Percentiles rank a stretch among this genome's conserved stretches.
Conservation (phyloP, 2,113 vertebrate species). For the Pungitius pungitius region DNA sequence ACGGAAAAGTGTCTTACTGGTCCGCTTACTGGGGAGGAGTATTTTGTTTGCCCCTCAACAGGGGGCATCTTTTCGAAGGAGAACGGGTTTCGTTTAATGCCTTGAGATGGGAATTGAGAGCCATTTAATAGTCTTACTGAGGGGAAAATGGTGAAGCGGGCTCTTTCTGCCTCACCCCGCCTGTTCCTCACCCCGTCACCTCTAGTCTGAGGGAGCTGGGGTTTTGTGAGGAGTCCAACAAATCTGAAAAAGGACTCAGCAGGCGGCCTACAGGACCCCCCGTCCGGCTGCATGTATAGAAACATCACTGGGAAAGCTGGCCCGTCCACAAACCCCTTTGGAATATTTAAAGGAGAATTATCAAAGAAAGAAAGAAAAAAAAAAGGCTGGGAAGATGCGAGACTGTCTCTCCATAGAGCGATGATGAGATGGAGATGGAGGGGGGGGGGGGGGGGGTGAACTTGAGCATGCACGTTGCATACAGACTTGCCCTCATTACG, state of each 20-base stretch:
- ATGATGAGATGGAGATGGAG: conserved; percentile 44
- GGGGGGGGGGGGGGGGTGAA: conserved; percentile 38
- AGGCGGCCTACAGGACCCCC: conserved; percentile 64
- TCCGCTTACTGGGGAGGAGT: conserved; percentile 22
- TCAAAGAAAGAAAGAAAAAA: not conserved
- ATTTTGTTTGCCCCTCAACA: conserved; percentile 57
- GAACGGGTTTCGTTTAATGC: conserved; percentile 73
- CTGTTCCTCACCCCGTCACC: conserved; percentile 67
- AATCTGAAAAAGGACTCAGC: conserved; percentile 76
- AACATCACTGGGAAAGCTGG: conserved; percentile 71
- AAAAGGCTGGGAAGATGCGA: conserved; percentile 60
- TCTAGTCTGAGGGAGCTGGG: conserved; percentile 58
- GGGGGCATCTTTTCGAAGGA: conserved; percentile 61
- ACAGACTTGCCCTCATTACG: conserved; percentile 69
- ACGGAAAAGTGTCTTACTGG: conserved; percentile 34
- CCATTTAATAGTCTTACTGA: conserved; percentile 78
- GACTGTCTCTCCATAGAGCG: conserved; percentile 57
- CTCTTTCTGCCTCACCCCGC: conserved; percentile 52
- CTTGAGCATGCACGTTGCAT: conserved; percentile 55
- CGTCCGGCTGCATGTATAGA: conserved; percentile 57
- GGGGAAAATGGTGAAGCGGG: conserved; percentile 61
- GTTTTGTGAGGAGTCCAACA: conserved; percentile 71
- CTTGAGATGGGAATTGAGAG: conserved; percentile 69
- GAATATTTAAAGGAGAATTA: conserved; percentile 76
- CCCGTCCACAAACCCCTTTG: conserved; percentile 73